A percentile compares a stretch with the other conserved stretches of the same genome.
phyloP scores from a whole-genome alignment of 2,888 invertebrate species.

The Gymnocheta viridis region DNA sequence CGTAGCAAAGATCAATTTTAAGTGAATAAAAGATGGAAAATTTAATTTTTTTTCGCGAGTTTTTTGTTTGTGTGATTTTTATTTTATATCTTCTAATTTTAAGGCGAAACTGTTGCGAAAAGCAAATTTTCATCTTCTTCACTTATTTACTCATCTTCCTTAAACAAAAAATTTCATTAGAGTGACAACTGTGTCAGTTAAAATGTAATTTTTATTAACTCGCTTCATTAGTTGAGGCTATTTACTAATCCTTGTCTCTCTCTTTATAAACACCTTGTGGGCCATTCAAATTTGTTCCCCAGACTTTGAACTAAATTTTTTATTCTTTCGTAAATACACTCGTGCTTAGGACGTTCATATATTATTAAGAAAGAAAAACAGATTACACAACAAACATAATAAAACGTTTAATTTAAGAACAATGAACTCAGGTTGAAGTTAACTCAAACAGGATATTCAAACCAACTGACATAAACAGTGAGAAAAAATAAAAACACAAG shows the following conservation, averaged over 20 bases:
- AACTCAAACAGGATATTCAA: conserved; percentile 14
- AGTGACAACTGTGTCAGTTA: too few species aligned
- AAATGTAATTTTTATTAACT: background rate
- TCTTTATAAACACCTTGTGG: background rate
- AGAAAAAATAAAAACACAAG: conserved; percentile 7
- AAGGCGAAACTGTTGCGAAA: too few species aligned
- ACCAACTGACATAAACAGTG: background rate
- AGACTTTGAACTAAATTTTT: background rate
- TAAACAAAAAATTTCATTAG: background rate
- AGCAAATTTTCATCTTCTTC: too few species aligned
- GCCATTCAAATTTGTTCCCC: background rate
- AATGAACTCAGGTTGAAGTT: conserved; percentile 36
- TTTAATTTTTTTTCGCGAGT: too few species aligned
- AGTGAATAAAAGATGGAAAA: too few species aligned
- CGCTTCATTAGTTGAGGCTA: background rate
- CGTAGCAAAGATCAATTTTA: too few species aligned
- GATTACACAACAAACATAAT: background rate
- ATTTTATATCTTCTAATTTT: too few species aligned
- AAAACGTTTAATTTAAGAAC: conserved; percentile 48
- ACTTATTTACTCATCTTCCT: too few species aligned
- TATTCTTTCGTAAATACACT: background rate
- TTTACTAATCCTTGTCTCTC: background rate
- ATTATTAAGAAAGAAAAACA: too few species aligned
- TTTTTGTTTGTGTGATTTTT: too few species aligned
- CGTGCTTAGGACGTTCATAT: too few species aligned